Base-by-base conservation (phyloP, 2,113 vertebrate genomes). In the Isurus oxyrinchus region DNA sequence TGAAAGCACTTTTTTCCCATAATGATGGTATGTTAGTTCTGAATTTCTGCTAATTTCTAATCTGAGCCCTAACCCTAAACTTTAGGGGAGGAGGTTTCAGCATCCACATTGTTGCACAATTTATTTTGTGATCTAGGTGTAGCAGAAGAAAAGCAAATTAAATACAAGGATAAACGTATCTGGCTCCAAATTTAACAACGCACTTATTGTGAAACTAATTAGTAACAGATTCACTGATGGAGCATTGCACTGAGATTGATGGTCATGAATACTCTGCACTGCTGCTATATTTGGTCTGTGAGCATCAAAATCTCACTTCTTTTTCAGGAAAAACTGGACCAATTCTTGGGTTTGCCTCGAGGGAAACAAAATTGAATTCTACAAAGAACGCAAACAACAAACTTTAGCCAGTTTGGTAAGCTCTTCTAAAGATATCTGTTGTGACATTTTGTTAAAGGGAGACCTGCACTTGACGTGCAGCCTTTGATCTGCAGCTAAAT, bases 301-400 rank as follows among this genome's bases (percentile, higher is more conserved):
- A 13, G 40, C 31, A 35, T 72, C 23, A 95, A 49, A 2, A 55
- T 95, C 67, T 69, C 96, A 59, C 14, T 95, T 96, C 81, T 96
- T 96, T 97, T 88, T 6, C 97, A 99, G 98, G 98, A 99, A 99
- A 98, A 99, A 98, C 97, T 99, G 99, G 99, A 98, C 98, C 76
- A 97, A 97, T 0, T 98, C 98, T 96, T 99, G 99, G 98, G 97
- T 98, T 84, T 98, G 99, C 27, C 98, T 99, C 90, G 98, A 98
- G 10, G 97, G 97, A 81, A 97, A 96, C 96, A 98, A 98, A 97
- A 98, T 99, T 96, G 98, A 98, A 96, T 98, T 99, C 97, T 98
- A 99, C 97, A 99, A 99, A 97, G 99, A 99, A 96, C 98, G 97
- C 97, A 99, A 99, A 97, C 99, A 98, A 96, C 98, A 98, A 2